A percentile compares a stretch with the other conserved stretches of the same genome.
Conservation (phyloP, 2,113 vertebrate species). For the Eulacestoma nigropectus region DNA sequence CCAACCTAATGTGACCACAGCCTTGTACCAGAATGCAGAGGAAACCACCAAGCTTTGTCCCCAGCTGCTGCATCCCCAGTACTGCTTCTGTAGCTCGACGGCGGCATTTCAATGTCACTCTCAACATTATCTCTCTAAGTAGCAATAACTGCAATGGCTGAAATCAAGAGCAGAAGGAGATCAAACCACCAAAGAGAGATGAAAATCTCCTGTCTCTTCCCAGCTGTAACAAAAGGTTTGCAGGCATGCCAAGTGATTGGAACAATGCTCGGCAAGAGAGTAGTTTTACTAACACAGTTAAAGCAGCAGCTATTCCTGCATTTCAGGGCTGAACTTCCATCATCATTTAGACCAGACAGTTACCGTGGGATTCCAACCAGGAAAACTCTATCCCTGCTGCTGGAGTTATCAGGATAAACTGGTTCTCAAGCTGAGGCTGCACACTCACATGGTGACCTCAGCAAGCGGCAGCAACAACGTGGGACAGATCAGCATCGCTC, state of each 20-base stretch:
- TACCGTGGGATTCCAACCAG: not conserved
- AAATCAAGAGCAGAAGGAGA: not conserved
- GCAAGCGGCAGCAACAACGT: accelerated
- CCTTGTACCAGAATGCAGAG: not conserved
- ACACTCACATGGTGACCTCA: not conserved
- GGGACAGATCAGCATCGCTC: accelerated
- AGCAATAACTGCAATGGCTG: not conserved
- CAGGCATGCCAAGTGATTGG: not conserved
- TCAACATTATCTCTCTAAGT: not conserved
- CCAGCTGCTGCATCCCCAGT: not conserved
- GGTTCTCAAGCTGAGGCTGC: not conserved
- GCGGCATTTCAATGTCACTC: not conserved
- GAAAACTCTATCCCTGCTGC: not conserved
- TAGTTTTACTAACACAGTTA: not conserved
- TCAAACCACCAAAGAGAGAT: not conserved
- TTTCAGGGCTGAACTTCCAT: not conserved
- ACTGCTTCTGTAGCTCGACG: accelerated
- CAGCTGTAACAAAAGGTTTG: not conserved
- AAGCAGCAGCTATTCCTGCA: not conserved
- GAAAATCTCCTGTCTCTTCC: not conserved
- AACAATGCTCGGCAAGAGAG: not conserved
- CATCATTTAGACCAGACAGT: too few species aligned
- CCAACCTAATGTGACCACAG: not conserved
- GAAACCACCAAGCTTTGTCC: not conserved
- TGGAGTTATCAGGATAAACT: not conserved